These are phyloP conservation scores for Rhinophrynus dorsalis DNA, from an alignment of 2,797 vertebrate genomes.

Conservation along the genomic window DNA sequence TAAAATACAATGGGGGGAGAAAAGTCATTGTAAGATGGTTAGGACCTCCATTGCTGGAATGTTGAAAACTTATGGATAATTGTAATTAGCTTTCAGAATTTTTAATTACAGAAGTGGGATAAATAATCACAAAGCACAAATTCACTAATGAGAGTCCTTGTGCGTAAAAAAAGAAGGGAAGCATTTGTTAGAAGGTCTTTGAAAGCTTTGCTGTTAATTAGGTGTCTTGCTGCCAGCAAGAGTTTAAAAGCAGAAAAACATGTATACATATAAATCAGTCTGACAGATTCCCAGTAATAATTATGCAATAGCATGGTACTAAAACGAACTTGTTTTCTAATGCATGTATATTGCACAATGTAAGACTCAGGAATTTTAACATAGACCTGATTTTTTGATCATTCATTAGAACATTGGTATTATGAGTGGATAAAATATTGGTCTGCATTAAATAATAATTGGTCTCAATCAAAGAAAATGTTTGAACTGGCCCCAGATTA, in stretches of 20 bases:
- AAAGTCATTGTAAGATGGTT: constrained; percentile 12
- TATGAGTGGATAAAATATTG: too few species aligned
- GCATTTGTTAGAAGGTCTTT: constrained; percentile 64
- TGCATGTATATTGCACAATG: constrained; percentile 28
- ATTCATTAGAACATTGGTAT: too few species aligned
- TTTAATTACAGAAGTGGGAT: constrained; percentile 72
- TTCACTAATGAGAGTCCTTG: constrained; percentile 67
- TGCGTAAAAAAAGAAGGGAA: constrained; percentile 53
- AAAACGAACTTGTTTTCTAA: constrained; percentile 35
- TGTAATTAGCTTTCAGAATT: constrained; percentile 72
- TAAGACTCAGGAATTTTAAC: constrained; percentile 23
- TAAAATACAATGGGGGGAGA: too few species aligned
- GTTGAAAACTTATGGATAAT: constrained; percentile 63
- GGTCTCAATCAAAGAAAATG: too few species aligned
- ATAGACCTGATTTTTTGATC: neutral
- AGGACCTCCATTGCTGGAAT: constrained; percentile 35
- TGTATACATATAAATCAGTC: constrained; percentile 54
- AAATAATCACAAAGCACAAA: constrained; percentile 69
- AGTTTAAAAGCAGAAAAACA: constrained; percentile 54
- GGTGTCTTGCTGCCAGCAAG: constrained; percentile 58
- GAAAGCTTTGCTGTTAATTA: constrained; percentile 66
- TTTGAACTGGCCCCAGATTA: too few species aligned
- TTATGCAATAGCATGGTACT: constrained; percentile 44
- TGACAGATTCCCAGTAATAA: constrained; percentile 50
- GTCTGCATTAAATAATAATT: too few species aligned